Conservation (phyloP, 1,140 invertebrate species). For the Procambarus clarkii region DNA sequence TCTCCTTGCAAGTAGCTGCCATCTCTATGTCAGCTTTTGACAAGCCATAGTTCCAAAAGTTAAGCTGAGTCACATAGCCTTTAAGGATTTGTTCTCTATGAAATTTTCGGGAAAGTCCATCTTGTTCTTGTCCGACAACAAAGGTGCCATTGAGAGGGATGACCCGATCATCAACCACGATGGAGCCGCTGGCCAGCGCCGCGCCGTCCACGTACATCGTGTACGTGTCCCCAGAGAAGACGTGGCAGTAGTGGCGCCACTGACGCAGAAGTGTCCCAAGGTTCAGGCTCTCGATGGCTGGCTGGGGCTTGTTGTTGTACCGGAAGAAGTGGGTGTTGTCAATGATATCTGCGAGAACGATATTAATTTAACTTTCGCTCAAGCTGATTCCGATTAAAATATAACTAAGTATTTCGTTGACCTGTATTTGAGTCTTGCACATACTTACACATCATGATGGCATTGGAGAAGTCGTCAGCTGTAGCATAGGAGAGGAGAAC, state of each 20-base stretch:
- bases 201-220: slow-evolving; percentile 54
- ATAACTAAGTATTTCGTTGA: too few relatives aligned
- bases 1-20: slow-evolving; percentile 15
- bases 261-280: slow-evolving; percentile 20
- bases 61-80: slow-evolving; percentile 47
- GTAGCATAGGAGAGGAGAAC: too few relatives aligned
- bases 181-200: not conserved
- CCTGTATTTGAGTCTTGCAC: too few relatives aligned
- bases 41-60: slow-evolving; percentile 43
- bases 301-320: slow-evolving; percentile 57
- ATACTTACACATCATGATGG: too few relatives aligned
- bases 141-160: slow-evolving; percentile 52
- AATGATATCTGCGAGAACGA: slow-evolving; percentile 15
- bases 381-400: too few relatives aligned
- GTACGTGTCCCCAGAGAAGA: slow-evolving; percentile 26
- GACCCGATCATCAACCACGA: slow-evolving; percentile 32
- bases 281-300: not conserved
- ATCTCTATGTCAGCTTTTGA: not conserved
- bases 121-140: slow-evolving; percentile 55
- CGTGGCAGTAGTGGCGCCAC: slow-evolving; percentile 58
- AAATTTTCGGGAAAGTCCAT: slow-evolving; percentile 10
- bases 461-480: too few relatives aligned
- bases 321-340: slow-evolving; percentile 40
- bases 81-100: slow-evolving; percentile 37
- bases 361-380: too few relatives aligned